A percentile compares a stretch with the other conserved stretches of the same genome.
Conservation (phyloP, 2,797 vertebrate species). For the Paramormyrops hopkinsi region DNA sequence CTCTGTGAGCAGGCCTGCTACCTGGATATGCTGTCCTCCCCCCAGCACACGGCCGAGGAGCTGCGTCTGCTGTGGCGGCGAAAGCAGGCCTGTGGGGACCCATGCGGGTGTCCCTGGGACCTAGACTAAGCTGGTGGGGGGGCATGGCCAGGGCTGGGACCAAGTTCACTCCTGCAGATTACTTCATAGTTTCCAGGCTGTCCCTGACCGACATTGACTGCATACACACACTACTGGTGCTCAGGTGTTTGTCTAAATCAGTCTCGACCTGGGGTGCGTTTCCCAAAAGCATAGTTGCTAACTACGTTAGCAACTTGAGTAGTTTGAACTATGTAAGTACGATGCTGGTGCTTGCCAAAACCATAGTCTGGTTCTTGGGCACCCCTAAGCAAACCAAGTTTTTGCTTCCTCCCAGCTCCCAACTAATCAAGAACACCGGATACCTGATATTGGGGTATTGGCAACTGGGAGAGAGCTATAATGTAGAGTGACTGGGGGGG, state of each 20-base stretch:
- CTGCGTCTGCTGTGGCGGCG: conserved; percentile 73
- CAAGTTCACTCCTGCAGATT: not conserved
- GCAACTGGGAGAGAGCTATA: not conserved
- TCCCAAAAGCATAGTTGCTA: not conserved
- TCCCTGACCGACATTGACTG: not conserved
- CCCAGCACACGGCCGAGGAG: conserved; percentile 80
- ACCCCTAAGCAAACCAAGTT: not conserved
- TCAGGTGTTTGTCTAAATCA: not conserved
- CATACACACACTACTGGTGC: not conserved
- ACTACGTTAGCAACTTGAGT: not conserved
- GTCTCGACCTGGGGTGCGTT: not conserved
- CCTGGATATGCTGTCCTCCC: conserved; percentile 88
- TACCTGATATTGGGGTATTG: not conserved
- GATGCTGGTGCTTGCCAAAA: not conserved
- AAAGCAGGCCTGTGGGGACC: conserved; percentile 76
- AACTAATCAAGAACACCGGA: not conserved
- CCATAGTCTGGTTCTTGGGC: not conserved
- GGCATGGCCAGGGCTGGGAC: not conserved
- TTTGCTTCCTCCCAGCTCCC: not conserved
- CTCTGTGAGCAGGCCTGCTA: conserved; percentile 88
- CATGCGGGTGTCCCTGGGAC: conserved; percentile 76
- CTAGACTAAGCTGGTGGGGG: not conserved
- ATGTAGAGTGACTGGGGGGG: not conserved
- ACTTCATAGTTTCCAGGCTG: not conserved
- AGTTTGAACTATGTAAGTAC: not conserved